These are phyloP conservation scores for Melitaea cinxia DNA, from an alignment of 1,140 invertebrate species.

Conservation along the genomic window DNA sequence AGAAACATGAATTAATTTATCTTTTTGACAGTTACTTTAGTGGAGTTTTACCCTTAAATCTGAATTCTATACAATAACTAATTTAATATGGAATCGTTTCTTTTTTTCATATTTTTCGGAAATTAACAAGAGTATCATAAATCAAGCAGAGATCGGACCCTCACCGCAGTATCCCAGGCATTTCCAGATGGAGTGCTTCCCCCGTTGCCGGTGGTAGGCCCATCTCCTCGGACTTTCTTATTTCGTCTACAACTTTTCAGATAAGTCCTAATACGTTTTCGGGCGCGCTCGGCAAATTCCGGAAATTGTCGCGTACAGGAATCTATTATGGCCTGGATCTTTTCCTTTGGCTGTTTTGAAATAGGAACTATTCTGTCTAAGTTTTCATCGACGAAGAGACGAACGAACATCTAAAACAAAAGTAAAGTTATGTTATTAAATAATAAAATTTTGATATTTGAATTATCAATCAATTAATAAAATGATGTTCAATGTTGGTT, in stretches of 20 bases:
- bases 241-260: constrained; percentile 97
- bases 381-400: constrained; percentile 98
- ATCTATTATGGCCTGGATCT: constrained; percentile 98
- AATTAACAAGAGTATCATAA: constrained; percentile 43
- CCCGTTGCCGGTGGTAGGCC: constrained; percentile 57
- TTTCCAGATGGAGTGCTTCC: constrained; percentile 63
- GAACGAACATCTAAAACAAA: constrained; percentile 95
- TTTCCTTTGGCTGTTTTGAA: constrained; percentile 98
- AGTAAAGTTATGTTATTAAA: no score
- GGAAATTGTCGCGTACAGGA: constrained; percentile 98
- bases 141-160: constrained; percentile 64
- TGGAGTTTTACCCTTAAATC: no score
- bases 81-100: no score
- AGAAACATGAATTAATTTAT: no score
- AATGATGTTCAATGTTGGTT: no score
- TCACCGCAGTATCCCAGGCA: constrained; percentile 80
- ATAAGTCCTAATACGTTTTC: constrained; percentile 97
- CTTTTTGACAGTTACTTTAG: no score
- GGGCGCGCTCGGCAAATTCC: constrained; percentile 95
- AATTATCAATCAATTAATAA: no score
- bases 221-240: constrained; percentile 92
- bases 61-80: no score
- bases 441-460: no score
- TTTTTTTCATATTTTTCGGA: neutral
- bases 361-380: constrained; percentile 97